Percentiles rank a stretch among this genome's conserved stretches.
These are phyloP conservation scores for Drosophila kanekoi DNA, from an alignment of 2,888 invertebrate species.

Conservation along the genomic window DNA sequence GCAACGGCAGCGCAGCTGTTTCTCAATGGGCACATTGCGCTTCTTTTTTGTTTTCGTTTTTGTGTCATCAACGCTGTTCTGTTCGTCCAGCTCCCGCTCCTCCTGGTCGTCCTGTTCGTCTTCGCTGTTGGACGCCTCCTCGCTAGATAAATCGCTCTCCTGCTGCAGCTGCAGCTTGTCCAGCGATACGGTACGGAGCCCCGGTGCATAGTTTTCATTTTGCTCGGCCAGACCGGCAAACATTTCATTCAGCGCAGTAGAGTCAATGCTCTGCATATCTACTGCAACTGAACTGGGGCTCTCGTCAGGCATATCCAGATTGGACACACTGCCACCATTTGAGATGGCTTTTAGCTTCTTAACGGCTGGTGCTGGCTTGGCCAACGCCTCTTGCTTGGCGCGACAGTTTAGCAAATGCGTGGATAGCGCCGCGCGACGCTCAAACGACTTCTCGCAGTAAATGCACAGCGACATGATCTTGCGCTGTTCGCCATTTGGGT, in stretches of 20 bases:
- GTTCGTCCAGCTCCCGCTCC: conserved; percentile 23
- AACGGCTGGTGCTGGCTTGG: conserved; percentile 57
- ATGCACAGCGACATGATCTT: conserved; percentile 87
- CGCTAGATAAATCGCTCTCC: conserved; percentile 64
- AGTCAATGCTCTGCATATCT: conserved; percentile 47
- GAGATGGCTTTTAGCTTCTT: conserved; percentile 61
- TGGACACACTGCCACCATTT: conserved; percentile 28
- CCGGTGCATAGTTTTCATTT: conserved; percentile 68
- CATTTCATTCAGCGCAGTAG: conserved; percentile 75
- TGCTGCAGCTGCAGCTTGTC: conserved; percentile 74
- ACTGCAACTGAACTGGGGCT: conserved; percentile 1
- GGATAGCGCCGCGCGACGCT: conserved; percentile 89
- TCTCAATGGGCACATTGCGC: conserved; percentile 65
- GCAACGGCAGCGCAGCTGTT: conserved; percentile 82
- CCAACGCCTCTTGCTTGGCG: conserved; percentile 83
- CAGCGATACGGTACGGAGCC: conserved; percentile 81
- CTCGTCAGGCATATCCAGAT: conserved; percentile 23
- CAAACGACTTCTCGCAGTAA: conserved; percentile 90
- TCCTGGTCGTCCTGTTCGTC: conserved; percentile 44
- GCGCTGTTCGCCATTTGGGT: conserved; percentile 81
- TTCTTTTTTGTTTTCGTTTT: conserved; percentile 59
- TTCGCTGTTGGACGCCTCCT: conserved; percentile 53
- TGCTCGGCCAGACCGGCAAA: conserved; percentile 81
- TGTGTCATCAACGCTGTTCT: conserved; percentile 14
- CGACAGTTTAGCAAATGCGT: conserved; percentile 90